Evolutionary conservation across 2,888 invertebrate species (phyloP), one percentile per base, ranked within the genome.

Genomic region (Lydus trimaculatus): DNA sequence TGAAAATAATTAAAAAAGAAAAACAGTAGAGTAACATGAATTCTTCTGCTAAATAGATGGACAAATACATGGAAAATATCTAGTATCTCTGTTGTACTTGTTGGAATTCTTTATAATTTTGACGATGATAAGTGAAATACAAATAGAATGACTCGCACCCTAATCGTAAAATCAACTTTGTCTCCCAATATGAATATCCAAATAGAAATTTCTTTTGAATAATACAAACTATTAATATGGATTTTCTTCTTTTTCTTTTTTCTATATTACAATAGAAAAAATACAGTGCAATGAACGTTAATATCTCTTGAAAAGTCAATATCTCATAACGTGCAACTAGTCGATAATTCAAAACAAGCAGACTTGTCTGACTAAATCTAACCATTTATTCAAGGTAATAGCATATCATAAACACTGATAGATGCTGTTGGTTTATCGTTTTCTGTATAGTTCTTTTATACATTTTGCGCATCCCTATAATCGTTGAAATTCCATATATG

Each of bases 281-380:
- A 36, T 11, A 36, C 65, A 64, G 70, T 64, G 70, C 70, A 70
- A 67, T 52, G 70, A 65, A 67, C 66, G 61, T 15, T 52, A 63
- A 20, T 65, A 59, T 67, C 58, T 48, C 31, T 17, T 8, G 28
- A 63, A 71, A 65, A 71, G 65, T 60, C 63, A 59, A 71, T 71
- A 71, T 71, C 67, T 71, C 71, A 68, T 63, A 67, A 66, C 71
- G 62, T 67, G 63, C 67, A 71, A 63, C 36, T 66, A 65, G 65
- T 60, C 65, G 59, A 71, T 71, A 71, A 66, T 71, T 71, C 67
- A 71, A 65, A 62, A 60, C 52, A 71, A 62, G 67, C 59, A 64
- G 65, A 65, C 56, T 70, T 60, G 61, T 52, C 61, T 62, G 60
- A 39, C 67, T 67, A 67, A 70, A 70, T 59, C 64, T 65, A 65